Evolutionary conservation across 2,113 vertebrate genomes (phyloP).

Genomic region (Trichomycterus rosablanca): DNA sequence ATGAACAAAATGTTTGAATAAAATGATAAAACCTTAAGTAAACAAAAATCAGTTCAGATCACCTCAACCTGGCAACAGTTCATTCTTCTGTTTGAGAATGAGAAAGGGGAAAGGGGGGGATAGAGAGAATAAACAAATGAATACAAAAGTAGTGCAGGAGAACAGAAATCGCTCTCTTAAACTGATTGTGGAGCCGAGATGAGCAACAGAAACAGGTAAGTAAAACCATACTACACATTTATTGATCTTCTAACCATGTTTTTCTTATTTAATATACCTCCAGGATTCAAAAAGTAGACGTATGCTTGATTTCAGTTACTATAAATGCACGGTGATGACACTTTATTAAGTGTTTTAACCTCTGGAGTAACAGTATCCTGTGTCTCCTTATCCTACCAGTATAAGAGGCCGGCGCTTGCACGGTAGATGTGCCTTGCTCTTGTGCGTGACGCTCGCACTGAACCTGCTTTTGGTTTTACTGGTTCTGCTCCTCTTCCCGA

Average conservation of each 20-base stretch:
- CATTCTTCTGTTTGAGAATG: conserved; percentile 8
- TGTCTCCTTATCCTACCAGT: conserved; percentile 34
- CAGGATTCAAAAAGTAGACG: too few relatives aligned
- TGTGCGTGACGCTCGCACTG: conserved; percentile 60
- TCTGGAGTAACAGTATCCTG: not conserved
- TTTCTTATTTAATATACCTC: too few relatives aligned
- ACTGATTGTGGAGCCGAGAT: conserved; percentile 40
- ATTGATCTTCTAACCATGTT: too few relatives aligned
- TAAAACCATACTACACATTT: not conserved
- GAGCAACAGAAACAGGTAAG: conserved; percentile 17
- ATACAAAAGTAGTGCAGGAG: conserved; percentile 22
- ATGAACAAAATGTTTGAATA: not conserved
- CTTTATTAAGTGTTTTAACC: too few relatives aligned
- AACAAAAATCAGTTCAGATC: conserved; percentile 54
- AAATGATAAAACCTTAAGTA: conserved; percentile 26
- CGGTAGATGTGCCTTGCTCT: conserved; percentile 61
- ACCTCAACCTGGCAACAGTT: conserved; percentile 60
- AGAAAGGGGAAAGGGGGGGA: not conserved
- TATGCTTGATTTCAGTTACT: too few relatives aligned
- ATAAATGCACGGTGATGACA: too few relatives aligned
- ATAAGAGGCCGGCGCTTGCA: conserved; percentile 60
- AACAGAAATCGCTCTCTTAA: conserved; percentile 8
- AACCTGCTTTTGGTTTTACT: conserved; percentile 63
- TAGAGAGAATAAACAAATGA: conserved; percentile 27
- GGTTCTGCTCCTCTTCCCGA: conserved; percentile 39